Evolutionary conservation across 2,113 vertebrate species (phyloP).

Genomic region (Pomatorhinus ruficollis): DNA sequence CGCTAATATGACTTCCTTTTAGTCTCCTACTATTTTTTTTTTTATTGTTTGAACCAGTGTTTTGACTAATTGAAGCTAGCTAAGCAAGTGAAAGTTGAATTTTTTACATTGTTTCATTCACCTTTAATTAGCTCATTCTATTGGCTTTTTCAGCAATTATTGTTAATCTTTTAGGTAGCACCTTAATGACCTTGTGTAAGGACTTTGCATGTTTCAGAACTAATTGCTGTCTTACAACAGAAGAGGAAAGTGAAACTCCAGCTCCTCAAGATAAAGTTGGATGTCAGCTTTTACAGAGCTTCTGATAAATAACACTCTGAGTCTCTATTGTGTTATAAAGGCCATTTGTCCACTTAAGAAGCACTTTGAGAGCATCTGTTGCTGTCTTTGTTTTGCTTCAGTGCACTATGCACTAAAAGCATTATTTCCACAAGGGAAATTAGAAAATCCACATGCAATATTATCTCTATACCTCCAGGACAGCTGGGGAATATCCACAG

Average conservation of each 20-base stretch:
- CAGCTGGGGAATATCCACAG: background rate
- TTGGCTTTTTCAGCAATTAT: background rate
- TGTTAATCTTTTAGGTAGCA: background rate
- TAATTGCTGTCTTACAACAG: background rate
- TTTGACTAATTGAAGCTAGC: background rate
- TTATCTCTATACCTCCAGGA: background rate
- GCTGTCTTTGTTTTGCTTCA: background rate
- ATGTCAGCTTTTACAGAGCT: background rate
- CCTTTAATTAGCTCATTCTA: background rate
- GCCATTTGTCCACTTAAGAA: slow-evolving; percentile 25
- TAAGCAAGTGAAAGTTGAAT: background rate
- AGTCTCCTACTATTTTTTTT: background rate
- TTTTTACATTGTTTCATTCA: background rate
- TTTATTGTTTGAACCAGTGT: background rate
- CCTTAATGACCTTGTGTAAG: background rate
- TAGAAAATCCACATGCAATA: background rate
- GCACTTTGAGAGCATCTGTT: background rate
- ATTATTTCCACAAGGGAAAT: slow-evolving; percentile 1
- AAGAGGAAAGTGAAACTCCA: background rate
- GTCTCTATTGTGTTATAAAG: background rate
- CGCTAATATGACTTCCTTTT: background rate
- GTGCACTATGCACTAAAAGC: background rate
- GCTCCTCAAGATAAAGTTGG: background rate
- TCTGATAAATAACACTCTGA: background rate
- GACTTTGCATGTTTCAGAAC: background rate